Evolutionary conservation across 1,140 invertebrate genomes (phyloP), one percentile per base, ranked within the genome.

Genomic region (Euschistus heros): DNA sequence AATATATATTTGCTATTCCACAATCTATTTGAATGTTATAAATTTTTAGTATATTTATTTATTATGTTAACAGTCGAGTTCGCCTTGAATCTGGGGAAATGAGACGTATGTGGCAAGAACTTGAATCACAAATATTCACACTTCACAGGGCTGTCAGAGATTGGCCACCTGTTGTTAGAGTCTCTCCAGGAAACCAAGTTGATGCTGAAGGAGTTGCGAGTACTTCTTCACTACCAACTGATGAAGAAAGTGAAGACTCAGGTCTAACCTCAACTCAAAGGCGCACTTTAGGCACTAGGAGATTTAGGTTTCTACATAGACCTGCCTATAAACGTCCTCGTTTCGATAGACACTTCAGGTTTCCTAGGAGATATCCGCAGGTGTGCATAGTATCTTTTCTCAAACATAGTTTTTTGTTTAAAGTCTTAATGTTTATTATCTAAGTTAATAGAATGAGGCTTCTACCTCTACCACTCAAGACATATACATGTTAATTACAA

Each of bases 51-150:
- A 52, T 54, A 20, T 54, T 2, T 54, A 20, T 13, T 3, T 20
- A 4, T 54, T 57, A 0, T 26, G 20, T 57, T 27, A 24, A 22
- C 24, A 57, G 54, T 57, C 54, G 24, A 2, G 54, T 57, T 22
- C 20, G 54, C 10, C 24, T 57, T 17, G 54, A 81, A 67, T 78
- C 54, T 24, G 24, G 54, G 5, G 54, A 83, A 69, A 78, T 87
- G 27, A 78, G 83, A 8, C 76, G 75, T 64, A 82, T 86, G 78
- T 82, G 84, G 76, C 79, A 82, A 64, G 81, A 83, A 71, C 74
- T 87, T 42, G 79, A 83, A 52, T 71, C 79, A 61, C 80, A 84
- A 62, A 80, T 86, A 63, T 71, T 80, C 44, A 74, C 75, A 60
- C 72, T 84, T 30, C 79, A 82, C 18, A 71, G 76, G 68, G 72